Base-by-base conservation (phyloP, 1,140 invertebrate genomes). In the Anastrepha ludens region DNA sequence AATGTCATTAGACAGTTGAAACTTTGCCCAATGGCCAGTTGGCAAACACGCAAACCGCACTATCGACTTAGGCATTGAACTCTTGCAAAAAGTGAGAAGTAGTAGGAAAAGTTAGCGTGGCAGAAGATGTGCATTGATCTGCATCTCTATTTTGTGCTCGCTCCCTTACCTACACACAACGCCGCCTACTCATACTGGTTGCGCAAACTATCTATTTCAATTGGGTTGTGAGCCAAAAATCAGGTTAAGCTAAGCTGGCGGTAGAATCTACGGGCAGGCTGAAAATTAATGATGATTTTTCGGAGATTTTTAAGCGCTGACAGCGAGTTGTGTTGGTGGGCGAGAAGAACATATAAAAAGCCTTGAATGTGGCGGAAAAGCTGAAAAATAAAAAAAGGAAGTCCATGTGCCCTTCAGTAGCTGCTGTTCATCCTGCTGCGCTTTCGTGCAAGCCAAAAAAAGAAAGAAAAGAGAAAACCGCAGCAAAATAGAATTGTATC, bases 281-380 rank as follows among this genome's bases (percentile, higher is more conserved):
- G 44, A 41, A 74, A 41, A 47, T 29, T 74, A 74, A 74, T 74
- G 67, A 74, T 44, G 67, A 74, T 74, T 74, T 74, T 47, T 20
- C 5, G 2, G 67, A 74, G 67, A 47, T 74, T 47, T 74, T 44
- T 44, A 6, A 13, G 67, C 3, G 17, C 17, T 47, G 67, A 41
- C 65, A 67, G 20, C 8, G 20, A 74, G 41, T 17, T 13, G 67
- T 3, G 11, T 44, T 41, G 67, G 3, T 74, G 67, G 50, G 50
- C 6, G 11, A 11, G 50, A 8, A 55, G 50, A 55, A 55, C 39
- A 74, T 44, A 44, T 13, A 74, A 44, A 74, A 62, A n/a, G 29
- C 29, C 29, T 17, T 47, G 15, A 17, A 13, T 44, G 13, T 13
- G 5, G 6, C 41, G 13, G 13, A 44, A 74, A 74, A 74, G 15